Base-by-base conservation (phyloP, 1,140 invertebrate genomes). In the Bilobella aurantiaca region DNA sequence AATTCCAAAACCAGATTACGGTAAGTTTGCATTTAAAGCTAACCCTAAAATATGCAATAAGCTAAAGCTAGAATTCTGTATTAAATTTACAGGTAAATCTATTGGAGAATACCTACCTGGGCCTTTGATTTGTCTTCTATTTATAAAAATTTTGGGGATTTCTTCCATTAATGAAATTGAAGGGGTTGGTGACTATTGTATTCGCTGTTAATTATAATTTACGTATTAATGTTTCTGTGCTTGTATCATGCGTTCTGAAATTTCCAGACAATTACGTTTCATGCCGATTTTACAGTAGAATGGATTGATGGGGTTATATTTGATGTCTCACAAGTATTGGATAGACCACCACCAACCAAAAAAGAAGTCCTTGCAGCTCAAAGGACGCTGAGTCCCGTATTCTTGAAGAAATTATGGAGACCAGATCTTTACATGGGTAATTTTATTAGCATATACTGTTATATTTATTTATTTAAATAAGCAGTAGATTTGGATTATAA, bases 351-450 rank as follows among this genome's bases (percentile, higher is more conserved):
- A 5, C 12, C 23, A 53, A 16, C 3, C 49, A 18, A 23, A 23
- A 53, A 23, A 53, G 8, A 53, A 23, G 3, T 53, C 21, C 49
- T 53, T 23, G 25, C 5, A 53, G 49, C 49, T 18, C 49, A 53
- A 25, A 14, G 31, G 25, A 59, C 58, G 14, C 28, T 59, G 3
- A 23, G 5, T 8, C 58, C 58, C 16, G 8, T 29, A 18, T 59
- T 59, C 23, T 25, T 59, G 28, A 59, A 59, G 25, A 29, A 59
- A 34, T 18, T 59, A 14, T 59, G 58, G 58, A 12, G 28, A 5
- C 58, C 58, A 30, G 58, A 59, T 59, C 25, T 59, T 29, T 59
- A 27, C 28, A 59, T 59, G 31, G 58, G 58, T 59, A 34, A 27
- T 3, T 12, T 5, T 8, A 57, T 12, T 14, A 57, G 27, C 8